These are phyloP conservation scores for Tenrec ecaudatus DNA, from an alignment of 2,113 vertebrate genomes.

Conservation along the genomic window DNA sequence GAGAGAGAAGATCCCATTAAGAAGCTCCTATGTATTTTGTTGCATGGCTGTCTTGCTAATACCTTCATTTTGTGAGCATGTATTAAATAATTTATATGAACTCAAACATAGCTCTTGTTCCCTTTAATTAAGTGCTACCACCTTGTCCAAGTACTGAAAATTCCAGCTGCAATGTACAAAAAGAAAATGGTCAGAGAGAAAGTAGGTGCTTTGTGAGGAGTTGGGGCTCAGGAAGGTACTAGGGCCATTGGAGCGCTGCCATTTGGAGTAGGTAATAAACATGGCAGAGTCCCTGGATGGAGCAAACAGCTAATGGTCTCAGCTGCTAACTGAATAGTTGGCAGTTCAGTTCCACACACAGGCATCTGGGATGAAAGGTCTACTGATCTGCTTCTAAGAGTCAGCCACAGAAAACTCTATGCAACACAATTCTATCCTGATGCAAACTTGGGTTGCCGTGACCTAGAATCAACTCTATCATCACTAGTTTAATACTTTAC, in stretches of 20 bases:
- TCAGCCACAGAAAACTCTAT: too few relatives aligned
- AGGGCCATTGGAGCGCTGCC: neutral
- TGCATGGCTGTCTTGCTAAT: neutral
- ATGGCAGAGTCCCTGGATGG: neutral
- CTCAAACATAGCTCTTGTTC: neutral
- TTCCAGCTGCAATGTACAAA: neutral
- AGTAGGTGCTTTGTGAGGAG: neutral
- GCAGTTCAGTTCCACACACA: too few relatives aligned
- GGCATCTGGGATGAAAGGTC: too few relatives aligned
- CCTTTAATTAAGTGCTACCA: neutral
- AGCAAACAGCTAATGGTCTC: too few relatives aligned
- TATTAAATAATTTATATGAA: neutral
- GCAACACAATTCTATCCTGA: neutral
- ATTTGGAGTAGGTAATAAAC: neutral
- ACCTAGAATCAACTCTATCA: neutral
- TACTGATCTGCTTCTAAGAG: too few relatives aligned
- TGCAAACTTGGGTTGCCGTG: neutral
- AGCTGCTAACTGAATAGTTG: too few relatives aligned
- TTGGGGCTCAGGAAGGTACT: accelerated
- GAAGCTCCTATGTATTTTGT: neutral
- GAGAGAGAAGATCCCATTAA: neutral
- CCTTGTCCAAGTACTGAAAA: neutral
- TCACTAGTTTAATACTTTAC: neutral
- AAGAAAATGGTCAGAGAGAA: neutral
- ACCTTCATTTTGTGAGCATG: neutral